A percentile compares a stretch with the other conserved stretches of the same genome.
Evolutionary conservation across 2,888 invertebrate species (phyloP).

Genomic region (Drosophila neonasuta): DNA sequence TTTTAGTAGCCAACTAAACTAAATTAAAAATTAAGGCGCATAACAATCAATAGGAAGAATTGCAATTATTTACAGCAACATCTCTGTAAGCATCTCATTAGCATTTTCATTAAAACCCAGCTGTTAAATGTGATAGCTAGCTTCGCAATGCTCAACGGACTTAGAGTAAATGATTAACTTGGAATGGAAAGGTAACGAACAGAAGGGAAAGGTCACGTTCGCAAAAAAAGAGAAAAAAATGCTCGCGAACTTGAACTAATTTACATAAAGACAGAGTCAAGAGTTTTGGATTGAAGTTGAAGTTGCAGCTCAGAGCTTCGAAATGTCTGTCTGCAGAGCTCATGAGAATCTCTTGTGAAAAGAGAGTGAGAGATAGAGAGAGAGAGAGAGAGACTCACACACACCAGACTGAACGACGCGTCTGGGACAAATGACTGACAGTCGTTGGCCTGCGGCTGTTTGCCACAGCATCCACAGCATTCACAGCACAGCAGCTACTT

Average conservation of each 20-base stretch:
- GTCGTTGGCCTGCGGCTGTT: conserved; percentile 54
- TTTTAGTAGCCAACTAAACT: no score
- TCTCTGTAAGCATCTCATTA: not conserved
- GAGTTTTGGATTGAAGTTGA: conserved; percentile 22
- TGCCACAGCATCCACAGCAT: conserved; percentile 56
- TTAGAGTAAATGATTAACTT: conserved; percentile 30
- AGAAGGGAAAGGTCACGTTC: conserved; percentile 51
- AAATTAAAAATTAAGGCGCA: not conserved
- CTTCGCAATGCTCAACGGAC: not conserved
- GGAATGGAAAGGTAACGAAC: conserved; percentile 33
- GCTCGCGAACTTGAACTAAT: conserved; percentile 70
- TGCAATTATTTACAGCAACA: not conserved
- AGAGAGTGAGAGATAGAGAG: no score
- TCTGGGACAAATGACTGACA: conserved; percentile 74
- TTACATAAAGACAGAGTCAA: conserved; percentile 67
- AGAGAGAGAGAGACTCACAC: conserved; percentile 4
- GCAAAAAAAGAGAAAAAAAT: conserved; percentile 9
- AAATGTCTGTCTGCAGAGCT: conserved; percentile 20
- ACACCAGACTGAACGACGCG: conserved; percentile 57
- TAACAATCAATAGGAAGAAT: no score
- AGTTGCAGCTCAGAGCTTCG: conserved; percentile 4
- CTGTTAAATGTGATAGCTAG: not conserved
- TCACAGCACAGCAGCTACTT: conserved; percentile 75
- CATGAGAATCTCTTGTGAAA: not conserved
- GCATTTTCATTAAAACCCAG: not conserved